A percentile compares a stretch with the other conserved stretches of the same genome.
phyloP scores from a whole-genome alignment of 1,140 invertebrate genomes.

The Formica selysi region DNA sequence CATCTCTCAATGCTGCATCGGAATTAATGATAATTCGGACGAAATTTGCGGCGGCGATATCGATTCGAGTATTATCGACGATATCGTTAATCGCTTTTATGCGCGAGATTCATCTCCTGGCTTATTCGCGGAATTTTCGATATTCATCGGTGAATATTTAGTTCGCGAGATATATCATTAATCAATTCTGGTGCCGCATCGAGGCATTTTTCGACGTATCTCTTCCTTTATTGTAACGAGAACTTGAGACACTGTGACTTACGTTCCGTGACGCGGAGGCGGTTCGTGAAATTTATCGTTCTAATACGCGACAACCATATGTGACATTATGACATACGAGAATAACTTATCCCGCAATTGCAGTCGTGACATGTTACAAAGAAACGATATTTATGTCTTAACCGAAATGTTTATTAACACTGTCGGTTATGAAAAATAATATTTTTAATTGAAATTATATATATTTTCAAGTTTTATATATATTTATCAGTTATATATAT shows the following conservation, averaged over 20 bases:
- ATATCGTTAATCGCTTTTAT: constrained; percentile 43
- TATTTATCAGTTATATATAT: too few relatives aligned
- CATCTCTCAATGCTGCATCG: neutral
- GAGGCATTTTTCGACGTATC: constrained; percentile 17
- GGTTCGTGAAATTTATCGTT: constrained; percentile 44
- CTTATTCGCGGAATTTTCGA: constrained; percentile 60
- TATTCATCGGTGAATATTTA: constrained; percentile 49
- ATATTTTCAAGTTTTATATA: neutral
- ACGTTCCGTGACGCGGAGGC: neutral
- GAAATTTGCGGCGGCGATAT: constrained; percentile 13
- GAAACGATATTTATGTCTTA: too few relatives aligned
- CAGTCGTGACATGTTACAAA: too few relatives aligned
- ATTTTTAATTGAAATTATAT: neutral
- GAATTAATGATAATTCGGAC: constrained; percentile 32
- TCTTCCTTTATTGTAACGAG: neutral
- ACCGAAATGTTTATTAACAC: neutral
- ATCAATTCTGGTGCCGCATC: constrained; percentile 35
- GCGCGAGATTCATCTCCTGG: constrained; percentile 37
- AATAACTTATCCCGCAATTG: constrained; percentile 20
- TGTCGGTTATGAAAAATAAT: neutral
- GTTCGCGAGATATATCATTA: constrained; percentile 32
- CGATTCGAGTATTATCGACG: constrained; percentile 10
- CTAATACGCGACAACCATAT: constrained; percentile 46
- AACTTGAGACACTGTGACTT: constrained; percentile 21
- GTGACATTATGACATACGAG: constrained; percentile 31